phyloP scores from a whole-genome alignment of 2,888 invertebrate species.

The Yponomeuta malinellus region DNA sequence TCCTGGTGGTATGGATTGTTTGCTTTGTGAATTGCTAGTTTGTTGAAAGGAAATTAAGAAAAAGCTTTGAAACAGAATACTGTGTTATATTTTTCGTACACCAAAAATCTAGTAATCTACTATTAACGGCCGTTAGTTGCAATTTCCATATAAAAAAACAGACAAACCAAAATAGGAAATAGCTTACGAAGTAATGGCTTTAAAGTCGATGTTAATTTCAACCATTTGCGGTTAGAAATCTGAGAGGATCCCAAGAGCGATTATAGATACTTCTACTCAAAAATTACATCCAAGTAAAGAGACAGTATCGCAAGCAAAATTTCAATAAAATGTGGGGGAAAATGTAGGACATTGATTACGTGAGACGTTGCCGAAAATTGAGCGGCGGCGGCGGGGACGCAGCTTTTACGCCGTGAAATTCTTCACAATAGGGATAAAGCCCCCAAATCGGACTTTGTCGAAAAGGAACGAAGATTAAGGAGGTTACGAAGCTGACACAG shows the following conservation, averaged over 20 bases:
- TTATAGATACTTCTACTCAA: no score
- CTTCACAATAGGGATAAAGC: conserved; percentile 33
- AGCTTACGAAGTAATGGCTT: no score
- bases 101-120: no score
- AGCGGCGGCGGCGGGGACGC: not conserved
- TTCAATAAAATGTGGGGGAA: not conserved
- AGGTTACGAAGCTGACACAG: conserved; percentile 66
- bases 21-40: not conserved
- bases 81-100: no score
- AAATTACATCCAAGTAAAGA: not conserved
- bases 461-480: conserved; percentile 61
- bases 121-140: no score
- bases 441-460: conserved; percentile 45
- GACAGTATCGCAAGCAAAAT: not conserved
- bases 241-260: no score
- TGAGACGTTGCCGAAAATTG: conserved; percentile 13
- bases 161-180: no score
- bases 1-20: not conserved
- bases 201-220: no score
- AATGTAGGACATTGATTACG: not conserved
- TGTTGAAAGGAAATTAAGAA: no score
- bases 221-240: no score
- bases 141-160: no score
- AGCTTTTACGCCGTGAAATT: conserved; percentile 1
- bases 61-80: no score